Conservation (phyloP, 64 coral and sea anemone genomes). For the Montipora cactus region DNA sequence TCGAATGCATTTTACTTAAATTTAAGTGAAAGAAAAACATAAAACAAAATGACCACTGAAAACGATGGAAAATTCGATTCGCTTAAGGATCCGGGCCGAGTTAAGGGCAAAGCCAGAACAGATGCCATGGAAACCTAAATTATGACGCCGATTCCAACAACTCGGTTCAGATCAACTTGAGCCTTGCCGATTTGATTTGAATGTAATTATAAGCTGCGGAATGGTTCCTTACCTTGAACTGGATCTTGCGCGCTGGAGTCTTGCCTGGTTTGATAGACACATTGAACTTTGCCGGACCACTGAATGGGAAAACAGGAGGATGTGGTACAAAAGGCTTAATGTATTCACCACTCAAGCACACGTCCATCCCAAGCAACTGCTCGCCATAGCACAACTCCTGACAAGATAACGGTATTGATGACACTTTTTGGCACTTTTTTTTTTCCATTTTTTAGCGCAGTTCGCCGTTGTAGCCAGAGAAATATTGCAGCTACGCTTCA, state of each 20-base stretch:
- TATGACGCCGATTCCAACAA: no score
- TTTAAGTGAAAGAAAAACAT: no score
- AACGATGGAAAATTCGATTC: no score
- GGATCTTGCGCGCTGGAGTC: background rate
- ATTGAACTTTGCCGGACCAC: constrained; percentile 3
- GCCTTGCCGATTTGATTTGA: no score
- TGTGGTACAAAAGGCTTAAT: background rate
- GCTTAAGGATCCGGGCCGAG: no score
- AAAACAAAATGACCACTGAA: no score
- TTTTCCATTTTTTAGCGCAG: background rate
- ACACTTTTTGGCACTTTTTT: background rate
- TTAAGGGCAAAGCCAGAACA: no score
- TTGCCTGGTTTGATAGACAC: constrained; percentile 3
- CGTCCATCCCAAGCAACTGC: constrained; percentile 6
- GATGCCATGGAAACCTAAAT: no score
- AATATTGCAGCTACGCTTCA: background rate
- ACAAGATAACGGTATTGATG: background rate
- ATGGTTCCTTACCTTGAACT: constrained; percentile 1
- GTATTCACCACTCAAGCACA: constrained; percentile 18
- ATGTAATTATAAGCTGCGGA: background rate
- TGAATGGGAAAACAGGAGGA: constrained; percentile 8
- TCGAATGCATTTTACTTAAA: no score
- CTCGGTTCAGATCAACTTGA: no score
- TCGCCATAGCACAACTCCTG: constrained; percentile 37
- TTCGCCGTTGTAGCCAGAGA: background rate